Percentiles rank a stretch among this genome's conserved stretches.
These are phyloP conservation scores for Amitus sp. DNA, from an alignment of 2,888 invertebrate genomes.

Conservation along the genomic window DNA sequence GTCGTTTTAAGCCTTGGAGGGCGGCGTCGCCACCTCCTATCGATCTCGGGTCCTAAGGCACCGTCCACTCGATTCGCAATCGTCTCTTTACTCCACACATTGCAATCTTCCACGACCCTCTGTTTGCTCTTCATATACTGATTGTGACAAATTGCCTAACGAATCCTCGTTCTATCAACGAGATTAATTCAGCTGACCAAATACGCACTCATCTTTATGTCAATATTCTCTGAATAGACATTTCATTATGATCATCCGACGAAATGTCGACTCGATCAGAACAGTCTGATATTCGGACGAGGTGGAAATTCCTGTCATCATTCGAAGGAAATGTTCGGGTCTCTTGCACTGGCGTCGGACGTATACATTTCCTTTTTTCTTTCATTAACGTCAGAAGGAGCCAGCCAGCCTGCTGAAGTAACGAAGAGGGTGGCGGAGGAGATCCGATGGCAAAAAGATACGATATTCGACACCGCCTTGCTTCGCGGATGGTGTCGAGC, in stretches of 20 bases:
- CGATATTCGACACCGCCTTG: slow-evolving; percentile 37
- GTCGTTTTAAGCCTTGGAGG: neutral
- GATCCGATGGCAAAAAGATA: slow-evolving; percentile 27
- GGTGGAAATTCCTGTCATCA: no score
- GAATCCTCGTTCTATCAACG: slow-evolving; percentile 16
- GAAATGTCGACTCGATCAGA: neutral
- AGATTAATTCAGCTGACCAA: slow-evolving; percentile 9
- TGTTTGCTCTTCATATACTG: slow-evolving; percentile 7
- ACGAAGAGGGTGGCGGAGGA: slow-evolving; percentile 19
- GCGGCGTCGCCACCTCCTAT: neutral
- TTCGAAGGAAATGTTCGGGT: neutral
- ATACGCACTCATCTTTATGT: slow-evolving; percentile 7
- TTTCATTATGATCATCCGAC: neutral
- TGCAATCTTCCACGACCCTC: neutral
- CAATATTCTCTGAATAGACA: slow-evolving; percentile 4
- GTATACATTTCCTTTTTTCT: slow-evolving; percentile 24
- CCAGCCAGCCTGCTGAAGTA: slow-evolving; percentile 18
- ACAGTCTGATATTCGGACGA: no score
- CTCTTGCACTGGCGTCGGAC: neutral
- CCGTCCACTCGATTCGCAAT: neutral
- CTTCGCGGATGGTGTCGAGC: slow-evolving; percentile 41
- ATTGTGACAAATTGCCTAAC: slow-evolving; percentile 12
- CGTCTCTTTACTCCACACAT: slow-evolving; percentile 7
- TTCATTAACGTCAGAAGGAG: slow-evolving; percentile 16
- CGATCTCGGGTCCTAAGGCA: neutral